Conservation (phyloP, 1,140 invertebrate species). For the Lepidurus packardi region DNA sequence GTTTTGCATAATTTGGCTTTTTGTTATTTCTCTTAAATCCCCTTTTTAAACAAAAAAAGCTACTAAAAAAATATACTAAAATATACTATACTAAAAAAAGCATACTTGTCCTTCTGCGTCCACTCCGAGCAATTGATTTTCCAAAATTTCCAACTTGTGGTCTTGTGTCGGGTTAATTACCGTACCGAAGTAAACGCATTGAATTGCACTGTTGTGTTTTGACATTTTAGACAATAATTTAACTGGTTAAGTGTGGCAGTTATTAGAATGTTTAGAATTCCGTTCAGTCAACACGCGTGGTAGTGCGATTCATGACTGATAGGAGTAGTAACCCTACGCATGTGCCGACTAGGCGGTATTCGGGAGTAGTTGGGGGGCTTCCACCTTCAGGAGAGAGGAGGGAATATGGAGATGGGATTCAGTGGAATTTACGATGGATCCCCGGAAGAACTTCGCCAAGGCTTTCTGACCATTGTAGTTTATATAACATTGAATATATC, state of each 20-base stretch:
- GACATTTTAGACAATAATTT: neutral
- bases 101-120: constrained; percentile 46
- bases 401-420: too few species aligned
- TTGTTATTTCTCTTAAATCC: too few species aligned
- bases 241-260: neutral
- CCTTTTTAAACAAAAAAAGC: too few species aligned
- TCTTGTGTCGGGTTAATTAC: constrained; percentile 41
- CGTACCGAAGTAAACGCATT: constrained; percentile 31
- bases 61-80: too few species aligned
- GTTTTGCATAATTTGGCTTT: neutral
- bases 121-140: constrained; percentile 48
- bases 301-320: neutral
- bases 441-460: too few species aligned
- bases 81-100: too few species aligned
- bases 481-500: too few species aligned
- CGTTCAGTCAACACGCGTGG: neutral
- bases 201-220: neutral
- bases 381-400: too few species aligned
- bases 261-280: too few species aligned
- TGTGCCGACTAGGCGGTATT: neutral
- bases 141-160: constrained; percentile 42
- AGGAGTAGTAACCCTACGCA: neutral
- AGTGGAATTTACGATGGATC: too few species aligned
- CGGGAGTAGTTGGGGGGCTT: too few species aligned
- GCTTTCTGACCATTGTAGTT: too few species aligned